phyloP scores from a whole-genome alignment of 2,113 vertebrate genomes.

The Scomber scombrus region DNA sequence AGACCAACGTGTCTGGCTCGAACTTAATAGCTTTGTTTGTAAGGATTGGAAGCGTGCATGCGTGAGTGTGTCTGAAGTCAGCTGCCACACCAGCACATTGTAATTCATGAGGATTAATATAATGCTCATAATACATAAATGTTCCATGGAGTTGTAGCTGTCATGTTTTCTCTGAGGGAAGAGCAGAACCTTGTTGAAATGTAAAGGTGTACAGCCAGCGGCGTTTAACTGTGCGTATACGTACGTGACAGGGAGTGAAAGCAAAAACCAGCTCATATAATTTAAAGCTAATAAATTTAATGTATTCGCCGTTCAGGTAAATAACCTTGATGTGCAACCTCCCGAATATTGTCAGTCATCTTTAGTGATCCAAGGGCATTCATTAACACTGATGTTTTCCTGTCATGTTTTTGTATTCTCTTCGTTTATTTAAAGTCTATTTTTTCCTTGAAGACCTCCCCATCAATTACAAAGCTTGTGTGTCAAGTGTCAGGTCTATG shows the following conservation, averaged over 20 bases:
- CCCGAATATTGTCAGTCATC: constrained; percentile 46
- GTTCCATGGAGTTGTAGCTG: constrained; percentile 9
- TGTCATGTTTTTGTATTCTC: constrained; percentile 38
- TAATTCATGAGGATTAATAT: constrained; percentile 31
- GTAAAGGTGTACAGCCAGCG: constrained; percentile 17
- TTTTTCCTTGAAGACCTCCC: constrained; percentile 10
- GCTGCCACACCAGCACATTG: neutral
- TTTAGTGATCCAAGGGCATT: constrained; percentile 11
- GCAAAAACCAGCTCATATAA: constrained; percentile 24
- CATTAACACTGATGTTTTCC: constrained; percentile 38
- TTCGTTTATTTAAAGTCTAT: constrained; percentile 46
- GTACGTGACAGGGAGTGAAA: neutral
- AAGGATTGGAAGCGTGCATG: neutral
- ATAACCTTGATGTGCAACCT: constrained; percentile 58
- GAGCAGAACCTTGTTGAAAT: constrained; percentile 29
- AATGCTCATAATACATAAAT: constrained; percentile 7
- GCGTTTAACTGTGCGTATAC: neutral
- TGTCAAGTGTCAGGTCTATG: neutral
- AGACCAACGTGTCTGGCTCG: neutral
- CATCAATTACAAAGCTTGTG: neutral
- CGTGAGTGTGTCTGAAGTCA: constrained; percentile 21
- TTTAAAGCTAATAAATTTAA: constrained; percentile 35
- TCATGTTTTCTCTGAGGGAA: constrained; percentile 28
- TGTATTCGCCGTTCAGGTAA: constrained; percentile 54
- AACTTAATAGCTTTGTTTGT: constrained; percentile 20